Evolutionary conservation across 1,140 invertebrate species (phyloP).

Genomic region (Meteorus sp.): DNA sequence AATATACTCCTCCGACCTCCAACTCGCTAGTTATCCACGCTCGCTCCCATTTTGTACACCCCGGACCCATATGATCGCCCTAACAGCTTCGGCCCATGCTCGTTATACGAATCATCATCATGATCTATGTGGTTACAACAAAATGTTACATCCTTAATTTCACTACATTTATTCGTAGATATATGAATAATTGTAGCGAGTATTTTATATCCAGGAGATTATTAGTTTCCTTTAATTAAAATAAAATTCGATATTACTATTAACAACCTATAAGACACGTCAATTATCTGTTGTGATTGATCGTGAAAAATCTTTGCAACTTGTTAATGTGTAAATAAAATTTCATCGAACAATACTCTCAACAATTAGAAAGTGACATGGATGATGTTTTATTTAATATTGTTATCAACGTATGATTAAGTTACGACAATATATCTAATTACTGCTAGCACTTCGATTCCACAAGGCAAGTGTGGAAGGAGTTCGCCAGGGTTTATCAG

Average conservation of each 20-base stretch:
- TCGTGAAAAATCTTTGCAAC: no score
- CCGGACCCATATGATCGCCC: constrained; percentile 37
- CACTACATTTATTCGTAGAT: constrained; percentile 7
- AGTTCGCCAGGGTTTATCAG: constrained; percentile 12
- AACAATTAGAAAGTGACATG: no score
- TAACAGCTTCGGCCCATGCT: constrained; percentile 42
- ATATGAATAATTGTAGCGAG: no score
- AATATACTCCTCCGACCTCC: constrained; percentile 55
- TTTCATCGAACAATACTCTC: not conserved
- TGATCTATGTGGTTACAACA: constrained; percentile 48
- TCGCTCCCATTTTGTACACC: constrained; percentile 33
- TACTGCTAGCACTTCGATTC: not conserved
- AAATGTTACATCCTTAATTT: constrained; percentile 46
- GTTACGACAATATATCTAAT: not conserved
- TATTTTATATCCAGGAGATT: no score
- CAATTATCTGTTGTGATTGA: no score
- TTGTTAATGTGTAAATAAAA: no score
- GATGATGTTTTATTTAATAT: no score
- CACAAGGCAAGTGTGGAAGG: not conserved
- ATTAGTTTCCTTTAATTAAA: no score
- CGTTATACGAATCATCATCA: constrained; percentile 43
- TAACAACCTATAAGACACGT: no score
- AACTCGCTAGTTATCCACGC: constrained; percentile 37
- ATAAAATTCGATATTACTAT: no score
- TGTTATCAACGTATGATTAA: no score